Evolutionary conservation across 2,113 vertebrate species (phyloP).

Genomic region (Danionella cerebrum): DNA sequence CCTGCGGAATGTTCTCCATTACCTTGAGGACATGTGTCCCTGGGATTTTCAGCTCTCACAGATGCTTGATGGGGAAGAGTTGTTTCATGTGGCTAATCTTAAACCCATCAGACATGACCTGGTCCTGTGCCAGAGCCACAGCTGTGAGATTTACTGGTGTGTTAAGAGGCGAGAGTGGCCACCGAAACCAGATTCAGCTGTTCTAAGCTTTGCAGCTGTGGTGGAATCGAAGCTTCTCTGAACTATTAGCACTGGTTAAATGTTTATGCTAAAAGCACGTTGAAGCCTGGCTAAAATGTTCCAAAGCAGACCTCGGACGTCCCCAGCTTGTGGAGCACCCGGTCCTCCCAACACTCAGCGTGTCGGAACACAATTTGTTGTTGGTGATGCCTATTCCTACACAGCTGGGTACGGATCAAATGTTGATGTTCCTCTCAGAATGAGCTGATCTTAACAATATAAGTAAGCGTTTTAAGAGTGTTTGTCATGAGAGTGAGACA

Average conservation of each 20-base stretch:
- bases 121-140: constrained; percentile 49
- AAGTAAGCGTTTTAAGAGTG: background rate
- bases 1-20: constrained; percentile 17
- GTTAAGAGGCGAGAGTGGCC: constrained; percentile 34
- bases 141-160: constrained; percentile 65
- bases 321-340: constrained; percentile 46
- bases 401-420: background rate
- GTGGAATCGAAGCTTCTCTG: constrained; percentile 37
- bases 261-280: constrained; percentile 46
- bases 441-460: constrained; percentile 1
- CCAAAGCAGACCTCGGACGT: constrained; percentile 48
- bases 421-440: background rate
- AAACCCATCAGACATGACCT: constrained; percentile 35
- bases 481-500: background rate
- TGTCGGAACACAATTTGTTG: constrained; percentile 4
- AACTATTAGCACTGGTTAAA: constrained; percentile 49
- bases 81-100: constrained; percentile 36
- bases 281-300: constrained; percentile 54
- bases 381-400: background rate
- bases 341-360: constrained; percentile 49
- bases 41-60: constrained; percentile 12
- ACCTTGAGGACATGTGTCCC: constrained; percentile 3
- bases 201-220: constrained; percentile 59
- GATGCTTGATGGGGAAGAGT: constrained; percentile 32
- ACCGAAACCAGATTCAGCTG: constrained; percentile 58